These are phyloP conservation scores for Serranochromis macrocephalus DNA, from an alignment of 2,113 vertebrate species.

Conservation along the genomic window DNA sequence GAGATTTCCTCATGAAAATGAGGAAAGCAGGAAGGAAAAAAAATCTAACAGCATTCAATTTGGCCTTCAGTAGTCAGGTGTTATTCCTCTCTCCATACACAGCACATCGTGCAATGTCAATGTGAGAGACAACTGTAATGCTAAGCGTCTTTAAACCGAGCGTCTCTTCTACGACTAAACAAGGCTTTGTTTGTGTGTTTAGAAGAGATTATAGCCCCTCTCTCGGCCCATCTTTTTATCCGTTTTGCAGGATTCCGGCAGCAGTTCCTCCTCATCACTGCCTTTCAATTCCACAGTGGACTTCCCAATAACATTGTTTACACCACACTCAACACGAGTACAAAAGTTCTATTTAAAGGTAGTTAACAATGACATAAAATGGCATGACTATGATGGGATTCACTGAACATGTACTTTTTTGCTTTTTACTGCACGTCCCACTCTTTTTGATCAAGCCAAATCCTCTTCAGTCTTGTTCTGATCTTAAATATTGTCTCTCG, in stretches of 20 bases:
- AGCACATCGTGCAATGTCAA: slow-evolving; percentile 30
- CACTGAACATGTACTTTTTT: background rate
- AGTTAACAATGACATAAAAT: slow-evolving; percentile 1
- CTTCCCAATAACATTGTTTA: background rate
- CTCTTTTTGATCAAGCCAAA: background rate
- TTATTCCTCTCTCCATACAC: slow-evolving; percentile 5
- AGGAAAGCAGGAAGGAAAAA: background rate
- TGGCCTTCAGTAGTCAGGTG: background rate
- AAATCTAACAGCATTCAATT: slow-evolving; percentile 3
- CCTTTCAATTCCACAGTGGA: slow-evolving; percentile 1
- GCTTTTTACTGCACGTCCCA: background rate
- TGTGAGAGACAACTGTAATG: background rate
- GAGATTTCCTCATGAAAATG: background rate
- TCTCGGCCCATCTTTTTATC: background rate
- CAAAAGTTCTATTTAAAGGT: background rate
- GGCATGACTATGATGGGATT: background rate
- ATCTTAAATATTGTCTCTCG: background rate
- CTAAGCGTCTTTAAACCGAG: background rate
- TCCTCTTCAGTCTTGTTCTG: background rate
- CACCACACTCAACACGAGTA: slow-evolving; percentile 32
- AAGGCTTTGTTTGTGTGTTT: background rate
- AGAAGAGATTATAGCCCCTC: background rate
- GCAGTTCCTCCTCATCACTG: background rate
- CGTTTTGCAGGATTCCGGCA: background rate
- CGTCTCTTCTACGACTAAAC: background rate